Percentiles rank a stretch among this genome's conserved stretches.
Conservation (phyloP, 2,113 vertebrate genomes). For the Corvus cornix region DNA sequence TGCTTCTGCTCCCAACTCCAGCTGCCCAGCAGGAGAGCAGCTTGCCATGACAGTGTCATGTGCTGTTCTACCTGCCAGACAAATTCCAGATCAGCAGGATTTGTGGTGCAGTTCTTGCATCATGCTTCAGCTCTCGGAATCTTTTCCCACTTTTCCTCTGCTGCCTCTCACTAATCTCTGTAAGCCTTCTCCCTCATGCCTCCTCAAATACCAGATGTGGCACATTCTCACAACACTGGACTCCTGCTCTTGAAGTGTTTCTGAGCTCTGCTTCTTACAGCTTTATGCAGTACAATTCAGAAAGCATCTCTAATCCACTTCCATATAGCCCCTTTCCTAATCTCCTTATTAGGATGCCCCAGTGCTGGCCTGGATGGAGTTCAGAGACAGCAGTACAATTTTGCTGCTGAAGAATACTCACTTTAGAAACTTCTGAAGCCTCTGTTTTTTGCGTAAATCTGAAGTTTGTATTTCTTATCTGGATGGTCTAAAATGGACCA, state of each 20-base stretch:
- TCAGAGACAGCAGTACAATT: neutral
- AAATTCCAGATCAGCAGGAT: neutral
- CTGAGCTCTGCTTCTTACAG: neutral
- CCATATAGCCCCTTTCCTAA: neutral
- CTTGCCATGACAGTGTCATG: neutral
- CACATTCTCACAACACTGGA: neutral
- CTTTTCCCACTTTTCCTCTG: neutral
- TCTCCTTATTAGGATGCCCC: neutral
- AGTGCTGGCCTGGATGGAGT: neutral
- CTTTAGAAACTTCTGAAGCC: neutral
- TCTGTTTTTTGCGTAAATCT: neutral
- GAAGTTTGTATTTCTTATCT: neutral
- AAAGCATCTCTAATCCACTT: neutral
- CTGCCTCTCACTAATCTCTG: neutral
- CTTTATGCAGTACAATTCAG: neutral
- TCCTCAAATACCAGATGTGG: rapidly evolving
- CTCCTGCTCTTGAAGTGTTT: neutral
- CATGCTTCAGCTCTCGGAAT: neutral
- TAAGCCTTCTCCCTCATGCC: neutral
- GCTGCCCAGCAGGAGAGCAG: neutral
- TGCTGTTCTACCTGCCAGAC: neutral
- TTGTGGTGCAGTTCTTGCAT: neutral
- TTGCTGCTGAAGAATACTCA: neutral
- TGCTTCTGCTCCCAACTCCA: neutral
- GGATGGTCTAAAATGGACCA: neutral